Percentiles rank a stretch among this genome's conserved stretches.
Evolutionary conservation across 2,797 vertebrate genomes (phyloP).

Genomic region (Paramormyrops hopkinsi): DNA sequence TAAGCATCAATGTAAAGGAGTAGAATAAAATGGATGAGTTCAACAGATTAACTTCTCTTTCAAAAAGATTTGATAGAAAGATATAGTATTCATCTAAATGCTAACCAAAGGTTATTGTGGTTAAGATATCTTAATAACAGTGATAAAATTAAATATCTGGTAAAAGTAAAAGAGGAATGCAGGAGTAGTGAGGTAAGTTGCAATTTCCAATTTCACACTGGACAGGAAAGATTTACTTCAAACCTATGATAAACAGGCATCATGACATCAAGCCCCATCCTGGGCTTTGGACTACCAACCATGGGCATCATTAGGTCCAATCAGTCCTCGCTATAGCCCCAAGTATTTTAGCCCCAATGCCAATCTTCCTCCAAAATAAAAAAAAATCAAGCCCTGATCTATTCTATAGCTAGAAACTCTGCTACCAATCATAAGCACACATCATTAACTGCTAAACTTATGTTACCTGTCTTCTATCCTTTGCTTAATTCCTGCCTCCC

Average conservation of each 20-base stretch:
- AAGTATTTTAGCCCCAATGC: background rate
- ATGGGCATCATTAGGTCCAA: background rate
- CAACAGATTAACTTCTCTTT: constrained; percentile 15
- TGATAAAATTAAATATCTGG: background rate
- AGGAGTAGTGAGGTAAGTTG: background rate
- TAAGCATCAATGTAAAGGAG: constrained; percentile 25
- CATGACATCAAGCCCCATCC: background rate
- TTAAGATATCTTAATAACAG: background rate
- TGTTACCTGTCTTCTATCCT: background rate
- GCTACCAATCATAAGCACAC: background rate
- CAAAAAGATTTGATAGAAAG: background rate
- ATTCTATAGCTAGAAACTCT: too few species aligned
- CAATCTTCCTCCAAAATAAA: background rate
- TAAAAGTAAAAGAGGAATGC: background rate
- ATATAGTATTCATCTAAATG: background rate
- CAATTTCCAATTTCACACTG: background rate
- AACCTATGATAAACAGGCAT: background rate
- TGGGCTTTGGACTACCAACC: background rate
- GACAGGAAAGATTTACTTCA: background rate
- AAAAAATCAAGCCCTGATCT: background rate
- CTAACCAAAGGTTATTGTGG: background rate
- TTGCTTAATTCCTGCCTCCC: background rate
- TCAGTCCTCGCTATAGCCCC: background rate
- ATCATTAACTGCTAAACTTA: background rate
- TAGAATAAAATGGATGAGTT: constrained; percentile 6